Evolutionary conservation across 1,140 invertebrate genomes (phyloP).

Genomic region (Lepidostoma basale): DNA sequence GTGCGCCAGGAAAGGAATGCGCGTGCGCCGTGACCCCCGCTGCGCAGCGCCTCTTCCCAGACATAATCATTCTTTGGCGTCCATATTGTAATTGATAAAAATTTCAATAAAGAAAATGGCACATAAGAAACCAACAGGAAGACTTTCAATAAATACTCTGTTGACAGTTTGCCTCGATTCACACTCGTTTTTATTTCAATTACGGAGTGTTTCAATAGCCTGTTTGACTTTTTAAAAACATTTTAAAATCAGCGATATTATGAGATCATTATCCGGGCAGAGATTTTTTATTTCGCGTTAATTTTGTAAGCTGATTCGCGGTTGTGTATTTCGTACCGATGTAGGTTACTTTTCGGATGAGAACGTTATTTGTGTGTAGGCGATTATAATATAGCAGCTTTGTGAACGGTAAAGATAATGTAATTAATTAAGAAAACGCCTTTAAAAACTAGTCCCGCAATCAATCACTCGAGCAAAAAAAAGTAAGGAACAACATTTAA

Average conservation of each 20-base stretch:
- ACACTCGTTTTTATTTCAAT: too few species aligned
- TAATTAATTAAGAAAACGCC: conserved; percentile 21
- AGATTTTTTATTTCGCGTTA: too few species aligned
- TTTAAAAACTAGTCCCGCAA: conserved; percentile 2
- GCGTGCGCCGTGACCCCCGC: not conserved
- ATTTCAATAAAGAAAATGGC: conserved; percentile 6
- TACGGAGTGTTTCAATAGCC: too few species aligned
- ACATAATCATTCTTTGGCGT: not conserved
- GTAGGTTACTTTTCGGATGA: not conserved
- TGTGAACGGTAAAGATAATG: not conserved
- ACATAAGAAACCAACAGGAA: not conserved
- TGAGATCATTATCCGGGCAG: too few species aligned
- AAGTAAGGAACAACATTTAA: not conserved
- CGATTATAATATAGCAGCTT: not conserved
- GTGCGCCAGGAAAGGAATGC: conserved; percentile 5
- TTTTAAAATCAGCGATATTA: too few species aligned
- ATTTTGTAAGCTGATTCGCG: too few species aligned
- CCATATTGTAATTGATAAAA: conserved; percentile 32
- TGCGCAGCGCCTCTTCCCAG: not conserved
- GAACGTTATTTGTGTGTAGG: not conserved
- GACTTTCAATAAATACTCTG: too few species aligned
- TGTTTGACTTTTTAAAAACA: too few species aligned
- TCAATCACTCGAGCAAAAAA: conserved; percentile 1
- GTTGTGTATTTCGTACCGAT: too few species aligned
- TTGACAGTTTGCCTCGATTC: too few species aligned